phyloP scores from a whole-genome alignment of 2,888 invertebrate genomes.

The Melanargia galathea region DNA sequence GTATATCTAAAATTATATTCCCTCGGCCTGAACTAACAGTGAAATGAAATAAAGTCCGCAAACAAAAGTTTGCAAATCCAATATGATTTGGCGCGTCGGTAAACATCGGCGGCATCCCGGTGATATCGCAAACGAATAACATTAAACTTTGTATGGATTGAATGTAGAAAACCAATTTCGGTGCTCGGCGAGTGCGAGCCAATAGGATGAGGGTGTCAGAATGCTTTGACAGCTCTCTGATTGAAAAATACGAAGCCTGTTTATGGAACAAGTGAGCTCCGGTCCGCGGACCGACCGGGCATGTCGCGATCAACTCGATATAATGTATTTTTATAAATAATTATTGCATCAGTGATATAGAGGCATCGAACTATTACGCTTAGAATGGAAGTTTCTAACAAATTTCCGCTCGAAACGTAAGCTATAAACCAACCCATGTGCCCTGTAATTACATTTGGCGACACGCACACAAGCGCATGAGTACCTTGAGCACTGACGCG shows the following conservation, averaged over 20 bases:
- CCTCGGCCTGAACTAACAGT: slow-evolving; percentile 78
- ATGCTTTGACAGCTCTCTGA: slow-evolving; percentile 84
- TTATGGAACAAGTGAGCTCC: slow-evolving; percentile 78
- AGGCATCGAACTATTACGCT: no score
- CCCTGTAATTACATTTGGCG: no score
- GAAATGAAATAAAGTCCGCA: slow-evolving; percentile 81
- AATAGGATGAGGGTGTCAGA: slow-evolving; percentile 83
- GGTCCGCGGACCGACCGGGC: slow-evolving; percentile 41
- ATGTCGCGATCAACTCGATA: background rate
- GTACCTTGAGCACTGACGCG: no score
- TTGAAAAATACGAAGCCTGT: slow-evolving; percentile 84
- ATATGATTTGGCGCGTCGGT: slow-evolving; percentile 82
- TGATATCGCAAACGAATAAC: slow-evolving; percentile 83
- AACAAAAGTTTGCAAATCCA: slow-evolving; percentile 83
- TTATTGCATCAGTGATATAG: no score
- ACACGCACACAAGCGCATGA: no score
- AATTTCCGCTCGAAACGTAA: no score
- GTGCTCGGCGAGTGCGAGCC: slow-evolving; percentile 82
- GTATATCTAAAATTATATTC: slow-evolving; percentile 74
- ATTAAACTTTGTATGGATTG: slow-evolving; percentile 83
- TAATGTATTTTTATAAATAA: background rate
- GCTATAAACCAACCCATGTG: no score
- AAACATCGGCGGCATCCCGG: slow-evolving; percentile 82
- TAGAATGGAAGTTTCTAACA: no score
- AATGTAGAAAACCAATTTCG: slow-evolving; percentile 84